Percentiles rank a stretch among this genome's conserved stretches.
Evolutionary conservation across 2,797 vertebrate species (phyloP).

Genomic region (Jordanella pulchra): DNA sequence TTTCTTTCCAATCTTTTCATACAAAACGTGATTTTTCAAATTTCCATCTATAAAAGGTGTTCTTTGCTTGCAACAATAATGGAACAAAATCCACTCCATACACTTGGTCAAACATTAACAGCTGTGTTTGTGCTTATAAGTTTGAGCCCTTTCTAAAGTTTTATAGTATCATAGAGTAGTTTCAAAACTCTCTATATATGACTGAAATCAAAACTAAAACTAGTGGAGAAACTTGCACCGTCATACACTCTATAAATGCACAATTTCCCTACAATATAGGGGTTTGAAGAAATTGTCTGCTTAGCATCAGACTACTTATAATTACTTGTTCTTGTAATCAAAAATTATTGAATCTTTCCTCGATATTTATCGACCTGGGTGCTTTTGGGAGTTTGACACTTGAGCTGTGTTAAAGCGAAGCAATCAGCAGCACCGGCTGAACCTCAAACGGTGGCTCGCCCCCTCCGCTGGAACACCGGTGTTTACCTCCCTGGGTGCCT

Average conservation of each 20-base stretch:
- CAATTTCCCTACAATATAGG: background rate
- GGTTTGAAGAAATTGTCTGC: too few relatives aligned
- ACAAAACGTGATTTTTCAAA: too few relatives aligned
- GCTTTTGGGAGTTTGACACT: slow-evolving; percentile 26
- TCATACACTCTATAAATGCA: background rate
- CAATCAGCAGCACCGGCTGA: slow-evolving; percentile 40
- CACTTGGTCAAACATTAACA: too few relatives aligned
- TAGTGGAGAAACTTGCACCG: background rate
- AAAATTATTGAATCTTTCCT: slow-evolving; percentile 33
- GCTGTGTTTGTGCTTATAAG: background rate
- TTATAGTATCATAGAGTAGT: too few relatives aligned
- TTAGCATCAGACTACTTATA: slow-evolving; percentile 1
- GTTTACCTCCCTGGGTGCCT: slow-evolving; percentile 64
- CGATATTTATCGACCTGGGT: slow-evolving; percentile 3
- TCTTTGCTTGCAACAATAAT: too few relatives aligned
- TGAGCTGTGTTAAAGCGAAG: slow-evolving; percentile 31
- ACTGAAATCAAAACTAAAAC: background rate
- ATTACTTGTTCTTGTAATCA: slow-evolving; percentile 20
- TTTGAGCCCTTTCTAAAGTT: background rate
- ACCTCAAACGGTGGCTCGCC: slow-evolving; percentile 28
- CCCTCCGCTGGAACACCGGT: slow-evolving; percentile 41
- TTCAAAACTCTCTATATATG: too few relatives aligned
- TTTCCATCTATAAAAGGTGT: too few relatives aligned
- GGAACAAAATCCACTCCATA: too few relatives aligned
- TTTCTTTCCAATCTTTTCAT: too few relatives aligned